These are phyloP conservation scores for Meandrina meandrites DNA, from an alignment of 92 coral and sea anemone genomes.

Conservation along the genomic window DNA sequence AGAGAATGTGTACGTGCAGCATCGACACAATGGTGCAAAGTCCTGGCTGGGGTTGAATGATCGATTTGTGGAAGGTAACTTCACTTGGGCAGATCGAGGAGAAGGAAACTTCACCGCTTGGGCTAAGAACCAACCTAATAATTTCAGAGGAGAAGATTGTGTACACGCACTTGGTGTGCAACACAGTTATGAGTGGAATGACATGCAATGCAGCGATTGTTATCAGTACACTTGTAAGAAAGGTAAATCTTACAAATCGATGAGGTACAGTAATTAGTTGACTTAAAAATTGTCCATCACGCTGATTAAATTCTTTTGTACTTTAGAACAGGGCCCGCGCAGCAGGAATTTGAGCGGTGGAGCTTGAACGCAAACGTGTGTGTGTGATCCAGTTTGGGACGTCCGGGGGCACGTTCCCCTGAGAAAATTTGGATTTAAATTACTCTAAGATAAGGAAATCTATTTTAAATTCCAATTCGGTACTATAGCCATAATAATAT, in stretches of 20 bases:
- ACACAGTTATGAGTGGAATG: conserved; percentile 23
- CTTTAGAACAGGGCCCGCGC: no score
- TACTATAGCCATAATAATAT: no score
- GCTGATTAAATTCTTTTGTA: no score
- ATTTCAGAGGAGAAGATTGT: conserved; percentile 7
- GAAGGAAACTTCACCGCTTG: conserved; percentile 36
- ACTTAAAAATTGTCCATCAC: no score
- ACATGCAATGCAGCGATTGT: conserved; percentile 9
- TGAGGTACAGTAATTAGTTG: no score
- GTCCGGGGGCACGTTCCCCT: no score
- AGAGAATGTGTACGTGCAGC: conserved; percentile 57
- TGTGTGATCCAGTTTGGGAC: no score
- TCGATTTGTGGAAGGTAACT: conserved; percentile 22
- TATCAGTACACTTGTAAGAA: conserved; percentile 20
- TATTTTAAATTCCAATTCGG: no score
- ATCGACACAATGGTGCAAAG: conserved; percentile 46
- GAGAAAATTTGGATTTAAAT: no score
- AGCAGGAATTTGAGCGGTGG: no score
- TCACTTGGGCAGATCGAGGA: conserved; percentile 16
- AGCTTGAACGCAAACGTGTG: no score
- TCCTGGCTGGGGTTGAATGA: conserved; percentile 43
- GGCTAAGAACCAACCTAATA: conserved; percentile 36
- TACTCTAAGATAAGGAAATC: no score
- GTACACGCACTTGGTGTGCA: conserved; percentile 11
- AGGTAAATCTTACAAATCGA: neutral